A percentile compares a stretch with the other conserved stretches of the same genome.
phyloP scores from a whole-genome alignment of 92 coral and sea anemone species.

The Phenganax stokvisi region DNA sequence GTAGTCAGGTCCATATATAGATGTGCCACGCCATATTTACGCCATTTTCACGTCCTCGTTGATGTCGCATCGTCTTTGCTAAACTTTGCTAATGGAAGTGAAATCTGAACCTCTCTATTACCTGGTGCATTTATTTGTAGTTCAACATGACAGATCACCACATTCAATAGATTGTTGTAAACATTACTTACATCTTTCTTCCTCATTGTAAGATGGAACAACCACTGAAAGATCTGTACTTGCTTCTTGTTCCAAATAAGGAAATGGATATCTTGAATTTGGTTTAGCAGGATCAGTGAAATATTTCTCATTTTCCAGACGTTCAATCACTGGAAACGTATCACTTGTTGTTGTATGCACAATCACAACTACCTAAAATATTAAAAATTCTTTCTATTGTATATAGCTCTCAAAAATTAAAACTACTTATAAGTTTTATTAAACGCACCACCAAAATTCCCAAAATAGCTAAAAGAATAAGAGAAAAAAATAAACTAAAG shows the following conservation, averaged over 20 bases:
- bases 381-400: not conserved
- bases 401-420: not conserved
- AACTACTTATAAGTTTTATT: no score
- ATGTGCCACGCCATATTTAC: no score
- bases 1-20: no score
- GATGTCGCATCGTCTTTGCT: no score
- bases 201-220: slow-evolving; percentile 94
- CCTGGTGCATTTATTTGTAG: no score
- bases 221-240: slow-evolving; percentile 75
- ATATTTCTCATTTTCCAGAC: slow-evolving; percentile 80
- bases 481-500: slow-evolving; percentile 3
- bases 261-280: slow-evolving; percentile 81
- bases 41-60: no score
- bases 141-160: no score
- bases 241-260: slow-evolving; percentile 86
- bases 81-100: no score
- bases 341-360: slow-evolving; percentile 66
- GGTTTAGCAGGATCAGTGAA: slow-evolving; percentile 88
- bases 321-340: slow-evolving; percentile 64
- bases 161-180: no score
- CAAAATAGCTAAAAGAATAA: slow-evolving; percentile 26
- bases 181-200: slow-evolving; percentile 70
- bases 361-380: slow-evolving; percentile 55
- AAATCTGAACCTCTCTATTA: no score
- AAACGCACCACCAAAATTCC: slow-evolving; percentile 27